Conservation (phyloP, 2,113 vertebrate genomes). For the Fregetta grallaria region DNA sequence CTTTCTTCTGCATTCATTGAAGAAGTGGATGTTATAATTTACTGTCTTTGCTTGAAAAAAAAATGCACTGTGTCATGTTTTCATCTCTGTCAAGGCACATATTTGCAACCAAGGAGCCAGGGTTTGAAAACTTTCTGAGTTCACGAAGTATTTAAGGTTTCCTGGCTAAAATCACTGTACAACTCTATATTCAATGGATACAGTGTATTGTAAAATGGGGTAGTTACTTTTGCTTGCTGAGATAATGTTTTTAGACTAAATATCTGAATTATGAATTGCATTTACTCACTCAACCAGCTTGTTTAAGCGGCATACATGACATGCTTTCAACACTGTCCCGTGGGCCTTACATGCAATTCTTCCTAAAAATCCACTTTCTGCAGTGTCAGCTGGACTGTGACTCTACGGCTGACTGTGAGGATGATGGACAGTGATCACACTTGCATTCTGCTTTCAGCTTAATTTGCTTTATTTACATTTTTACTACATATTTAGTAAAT, state of each 20-base stretch:
- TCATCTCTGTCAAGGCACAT: neutral
- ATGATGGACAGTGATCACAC: neutral
- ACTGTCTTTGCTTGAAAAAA: neutral
- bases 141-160: neutral
- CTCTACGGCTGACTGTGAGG: neutral
- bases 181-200: neutral
- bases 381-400: neutral
- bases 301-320: neutral
- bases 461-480: neutral
- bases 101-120: neutral
- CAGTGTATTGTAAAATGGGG: neutral
- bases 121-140: neutral
- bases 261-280: neutral
- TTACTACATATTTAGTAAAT: neutral
- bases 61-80: fast-evolving
- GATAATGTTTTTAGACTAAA: neutral
- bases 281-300: neutral
- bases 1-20: neutral
- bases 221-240: neutral
- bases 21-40: neutral
- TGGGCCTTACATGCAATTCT: neutral
- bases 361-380: neutral
- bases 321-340: neutral
- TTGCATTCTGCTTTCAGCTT: neutral
- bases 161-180: neutral